Evolutionary conservation across 2,888 invertebrate genomes (phyloP).

Genomic region (Hypolimnas misippus): DNA sequence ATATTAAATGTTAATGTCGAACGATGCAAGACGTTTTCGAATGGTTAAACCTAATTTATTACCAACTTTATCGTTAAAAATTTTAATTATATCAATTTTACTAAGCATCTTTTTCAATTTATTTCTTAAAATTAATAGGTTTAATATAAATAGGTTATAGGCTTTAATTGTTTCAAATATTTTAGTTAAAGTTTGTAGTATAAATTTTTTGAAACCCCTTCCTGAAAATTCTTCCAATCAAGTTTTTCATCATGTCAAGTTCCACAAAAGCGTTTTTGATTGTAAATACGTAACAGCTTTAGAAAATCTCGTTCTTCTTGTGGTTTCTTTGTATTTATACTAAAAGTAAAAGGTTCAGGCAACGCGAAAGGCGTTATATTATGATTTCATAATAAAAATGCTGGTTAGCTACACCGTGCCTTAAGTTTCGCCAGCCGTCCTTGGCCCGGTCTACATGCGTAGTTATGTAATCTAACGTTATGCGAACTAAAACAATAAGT

Average conservation of each 20-base stretch:
- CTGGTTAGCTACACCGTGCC: conserved; percentile 24
- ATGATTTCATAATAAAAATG: conserved; percentile 39
- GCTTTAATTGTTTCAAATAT: no score
- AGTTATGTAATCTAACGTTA: conserved; percentile 31
- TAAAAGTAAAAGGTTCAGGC: conserved; percentile 22
- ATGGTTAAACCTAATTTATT: conserved; percentile 19
- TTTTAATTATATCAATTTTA: no score
- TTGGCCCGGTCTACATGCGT: conserved; percentile 42
- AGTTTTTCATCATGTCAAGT: no score
- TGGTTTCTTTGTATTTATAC: neutral
- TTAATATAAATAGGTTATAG: no score
- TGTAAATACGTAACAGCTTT: neutral
- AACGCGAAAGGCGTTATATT: conserved; percentile 16
- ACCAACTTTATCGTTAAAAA: neutral
- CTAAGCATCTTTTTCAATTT: conserved; percentile 8
- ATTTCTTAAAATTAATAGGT: no score
- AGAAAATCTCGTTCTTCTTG: neutral
- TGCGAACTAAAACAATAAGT: conserved; percentile 9
- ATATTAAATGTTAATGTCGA: conserved; percentile 41
- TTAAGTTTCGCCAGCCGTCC: conserved; percentile 42
- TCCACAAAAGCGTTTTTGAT: no score
- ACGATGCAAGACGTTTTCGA: conserved; percentile 18
- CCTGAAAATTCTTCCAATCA: no score
- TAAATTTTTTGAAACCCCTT: no score
- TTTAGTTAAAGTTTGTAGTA: no score